Base-by-base conservation (phyloP, 1,140 invertebrate genomes). In the Eulimnadia texana region DNA sequence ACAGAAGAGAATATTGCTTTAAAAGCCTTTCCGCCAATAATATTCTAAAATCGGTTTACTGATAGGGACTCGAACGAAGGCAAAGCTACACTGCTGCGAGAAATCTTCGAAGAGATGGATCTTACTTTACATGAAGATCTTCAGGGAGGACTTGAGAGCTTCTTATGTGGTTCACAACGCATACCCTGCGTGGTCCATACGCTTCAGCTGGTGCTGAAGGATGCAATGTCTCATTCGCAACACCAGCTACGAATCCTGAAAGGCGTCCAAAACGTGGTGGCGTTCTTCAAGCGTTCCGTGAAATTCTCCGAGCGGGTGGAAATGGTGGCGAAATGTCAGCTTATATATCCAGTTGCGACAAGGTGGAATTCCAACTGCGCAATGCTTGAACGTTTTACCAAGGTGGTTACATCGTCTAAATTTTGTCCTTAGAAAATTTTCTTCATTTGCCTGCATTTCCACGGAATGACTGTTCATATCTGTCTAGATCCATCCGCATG, bases 341-440 rank as follows among this genome's bases (percentile, higher is more conserved):
- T 56, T 11, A 29, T 56, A n/a, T 22, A 11, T 56, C 23, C 54
- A n/a, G n/a, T 56, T 56, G 54, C 25, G 1, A 56, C 54, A n/a
- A 3, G 54, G 3, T 56, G 54, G 54, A 56, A 24, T n/a, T 22
- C 19, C 23, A 56, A 56, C 54, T 24, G 29, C 24, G 19, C 25
- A n/a, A 56, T 56, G 54, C 54, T 56, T 9, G 54, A 56, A 29
- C 25, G 54, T 28, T 56, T 56, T 27, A n/a, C 25, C 29, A 24
- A 29, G n/a, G 25, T 27, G 25, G 54, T 22, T 56, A 22, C 16
- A n/a, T n/a, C 25, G 54, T 27, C 54, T 9, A 22, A 3, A 28
- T 28, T 24, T 56, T 56, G 20, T 10, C 24, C 33, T 42, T 42
- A 9, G 33, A 6, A 42, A 42, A 9, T 42, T 42, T 9, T 42